Conservation (phyloP, 53 echinoderm and acorn worm genomes). For the Paelopatides confundens region DNA sequence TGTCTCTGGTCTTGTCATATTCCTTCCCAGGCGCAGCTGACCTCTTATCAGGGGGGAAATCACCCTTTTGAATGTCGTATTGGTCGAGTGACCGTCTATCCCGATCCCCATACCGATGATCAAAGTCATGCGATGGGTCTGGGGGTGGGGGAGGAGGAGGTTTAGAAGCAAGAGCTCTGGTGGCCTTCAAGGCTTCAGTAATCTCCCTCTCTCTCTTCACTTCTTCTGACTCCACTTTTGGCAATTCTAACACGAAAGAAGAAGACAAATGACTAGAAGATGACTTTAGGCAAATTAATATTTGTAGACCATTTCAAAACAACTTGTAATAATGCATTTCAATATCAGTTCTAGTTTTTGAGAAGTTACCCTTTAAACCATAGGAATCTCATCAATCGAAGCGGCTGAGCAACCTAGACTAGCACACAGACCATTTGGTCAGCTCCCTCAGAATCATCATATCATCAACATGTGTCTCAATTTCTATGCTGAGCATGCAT, state of each 20-base stretch:
- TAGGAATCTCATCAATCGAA: too few relatives aligned
- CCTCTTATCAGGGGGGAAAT: not conserved
- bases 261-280: too few relatives aligned
- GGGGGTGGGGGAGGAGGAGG: slow-evolving; percentile 48
- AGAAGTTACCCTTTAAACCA: not conserved
- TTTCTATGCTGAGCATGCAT: too few relatives aligned
- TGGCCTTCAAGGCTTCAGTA: not conserved
- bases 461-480: not conserved
- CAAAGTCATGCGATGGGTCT: slow-evolving; percentile 38
- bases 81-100: not conserved
- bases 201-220: slow-evolving; percentile 26
- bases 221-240: not conserved
- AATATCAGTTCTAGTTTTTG: too few relatives aligned
- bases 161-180: not conserved
- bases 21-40: not conserved
- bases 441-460: too few relatives aligned
- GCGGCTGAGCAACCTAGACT: too few relatives aligned
- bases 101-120: not conserved
- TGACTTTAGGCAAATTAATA: too few relatives aligned
- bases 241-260: not conserved
- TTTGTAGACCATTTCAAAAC: too few relatives aligned
- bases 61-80: not conserved
- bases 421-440: too few relatives aligned
- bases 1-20: not conserved
- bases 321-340: too few relatives aligned